Evolutionary conservation across 1,140 invertebrate species (phyloP), one percentile per base, ranked within the genome.

Genomic region (Archegozetes longisetosus): DNA sequence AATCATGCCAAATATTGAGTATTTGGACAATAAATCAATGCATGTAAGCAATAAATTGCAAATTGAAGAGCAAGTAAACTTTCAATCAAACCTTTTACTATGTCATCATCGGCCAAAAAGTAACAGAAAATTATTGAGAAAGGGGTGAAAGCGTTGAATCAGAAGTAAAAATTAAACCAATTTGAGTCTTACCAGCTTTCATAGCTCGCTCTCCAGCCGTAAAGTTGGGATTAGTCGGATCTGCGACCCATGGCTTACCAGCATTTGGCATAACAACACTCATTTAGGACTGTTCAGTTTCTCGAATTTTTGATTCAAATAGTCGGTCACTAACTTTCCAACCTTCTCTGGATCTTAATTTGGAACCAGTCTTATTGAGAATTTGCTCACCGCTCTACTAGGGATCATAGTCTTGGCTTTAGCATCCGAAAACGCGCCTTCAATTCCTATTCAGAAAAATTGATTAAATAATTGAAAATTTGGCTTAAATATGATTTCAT

Each of bases 381-480:
- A 97, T 73, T 98, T 98, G 28, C 93, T 92, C 67, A 83, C 85
- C 0, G 97, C 92, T 73, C 92, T 94, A 46, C 81, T 77, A 1
- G 93, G 93, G 67, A 98, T 97, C 0, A 97, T 92, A 60, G 92
- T 96, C 70, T 98, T 98, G 27, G 82, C 80, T 50, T 94, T 94
- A 20, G 84, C 76, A 64, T 90, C 91, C 72, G 81, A 83, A 68
- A 95, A 96, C 14, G 93, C 93, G 54, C 92, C 90, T 78, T 84
- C 79, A 40, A 40, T 40, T 9, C 17, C 32, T 40, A 40, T 40
- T n/a, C n/a, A n/a, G n/a, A n/a, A n/a, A n/a, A n/a, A n/a, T n/a
- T n/a, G n/a, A n/a, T n/a, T n/a, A n/a, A n/a, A n/a, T n/a, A n/a
- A n/a, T n/a, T n/a, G n/a, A n/a, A n/a, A n/a, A n/a, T n/a, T n/a